These are phyloP conservation scores for Pogonocichla stellata DNA, from an alignment of 2,113 vertebrate species.

Conservation along the genomic window DNA sequence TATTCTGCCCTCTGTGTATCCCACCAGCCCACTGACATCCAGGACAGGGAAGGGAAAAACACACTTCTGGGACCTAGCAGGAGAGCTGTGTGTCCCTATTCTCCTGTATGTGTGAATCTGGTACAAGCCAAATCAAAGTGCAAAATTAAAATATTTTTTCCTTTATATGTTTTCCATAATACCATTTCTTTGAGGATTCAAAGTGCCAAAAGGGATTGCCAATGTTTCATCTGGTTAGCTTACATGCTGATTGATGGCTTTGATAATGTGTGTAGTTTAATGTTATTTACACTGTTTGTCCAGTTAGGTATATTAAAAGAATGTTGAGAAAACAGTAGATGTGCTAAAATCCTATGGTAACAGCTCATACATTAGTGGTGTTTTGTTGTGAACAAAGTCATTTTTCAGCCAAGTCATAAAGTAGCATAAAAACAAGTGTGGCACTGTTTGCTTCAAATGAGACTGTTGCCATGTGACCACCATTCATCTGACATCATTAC, in stretches of 20 bases:
- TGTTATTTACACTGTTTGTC: constrained; percentile 47
- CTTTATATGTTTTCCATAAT: constrained; percentile 10
- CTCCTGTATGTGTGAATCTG: constrained; percentile 9
- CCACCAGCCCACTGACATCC: not conserved
- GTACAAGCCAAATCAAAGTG: constrained; percentile 27
- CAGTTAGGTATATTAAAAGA: constrained; percentile 35
- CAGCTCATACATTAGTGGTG: constrained; percentile 70
- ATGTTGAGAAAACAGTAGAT: constrained; percentile 23
- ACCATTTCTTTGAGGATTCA: constrained; percentile 32
- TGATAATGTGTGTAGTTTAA: constrained; percentile 45
- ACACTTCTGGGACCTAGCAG: not conserved
- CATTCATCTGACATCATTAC: constrained; percentile 79
- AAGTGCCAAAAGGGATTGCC: constrained; percentile 30
- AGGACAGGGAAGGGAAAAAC: not conserved
- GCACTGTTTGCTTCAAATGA: constrained; percentile 75
- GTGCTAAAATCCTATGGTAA: constrained; percentile 61
- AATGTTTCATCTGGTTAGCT: constrained; percentile 24
- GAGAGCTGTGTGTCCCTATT: not conserved
- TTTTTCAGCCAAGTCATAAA: constrained; percentile 79
- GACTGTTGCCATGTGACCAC: constrained; percentile 63
- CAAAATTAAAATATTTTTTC: constrained; percentile 52
- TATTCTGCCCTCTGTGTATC: not conserved
- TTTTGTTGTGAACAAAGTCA: constrained; percentile 73
- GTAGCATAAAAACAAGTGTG: constrained; percentile 72
- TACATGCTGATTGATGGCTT: constrained; percentile 18